A percentile compares a stretch with the other conserved stretches of the same genome.
Evolutionary conservation across 2,888 invertebrate species (phyloP).

Genomic region (Sympetrum striolatum): DNA sequence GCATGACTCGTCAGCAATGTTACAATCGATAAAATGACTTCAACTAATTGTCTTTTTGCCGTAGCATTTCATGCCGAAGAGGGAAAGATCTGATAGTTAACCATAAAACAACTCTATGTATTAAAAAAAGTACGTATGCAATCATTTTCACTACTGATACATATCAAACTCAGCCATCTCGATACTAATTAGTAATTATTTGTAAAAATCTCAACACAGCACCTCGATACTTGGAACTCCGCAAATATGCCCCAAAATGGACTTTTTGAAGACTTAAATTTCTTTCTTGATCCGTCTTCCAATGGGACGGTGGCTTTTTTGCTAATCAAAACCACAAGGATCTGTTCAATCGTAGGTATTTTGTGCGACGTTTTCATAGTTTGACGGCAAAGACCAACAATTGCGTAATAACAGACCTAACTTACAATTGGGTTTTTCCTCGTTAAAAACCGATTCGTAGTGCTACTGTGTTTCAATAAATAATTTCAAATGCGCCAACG

Average conservation of each 20-base stretch:
- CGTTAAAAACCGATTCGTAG: neutral
- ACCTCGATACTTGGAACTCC: conserved; percentile 37
- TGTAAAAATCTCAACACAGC: conserved; percentile 40
- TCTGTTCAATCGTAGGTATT: conserved; percentile 7
- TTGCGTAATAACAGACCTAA: conserved; percentile 10
- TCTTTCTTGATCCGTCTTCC: conserved; percentile 11
- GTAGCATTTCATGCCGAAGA: conserved; percentile 14
- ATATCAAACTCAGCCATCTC: conserved; percentile 39
- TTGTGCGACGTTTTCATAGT: conserved; percentile 38
- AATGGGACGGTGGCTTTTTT: conserved; percentile 34
- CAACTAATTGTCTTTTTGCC: conserved; percentile 17
- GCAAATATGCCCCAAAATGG: conserved; percentile 28
- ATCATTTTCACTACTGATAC: conserved; percentile 13
- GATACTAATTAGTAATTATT: conserved; percentile 39
- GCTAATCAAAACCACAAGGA: conserved; percentile 33
- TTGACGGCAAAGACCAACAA: conserved; percentile 36
- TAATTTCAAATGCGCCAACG: conserved; percentile 18
- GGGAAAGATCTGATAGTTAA: conserved; percentile 34
- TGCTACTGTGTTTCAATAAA: neutral
- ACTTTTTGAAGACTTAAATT: conserved; percentile 1
- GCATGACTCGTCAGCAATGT: conserved; percentile 33
- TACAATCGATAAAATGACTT: neutral
- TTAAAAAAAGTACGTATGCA: conserved; percentile 40
- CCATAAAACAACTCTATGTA: conserved; percentile 34
- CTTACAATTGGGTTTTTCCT: conserved; percentile 13